Evolutionary conservation across 35 echinoderm and acorn worm species (phyloP).

Genomic region (Nesometra sesokonis): DNA sequence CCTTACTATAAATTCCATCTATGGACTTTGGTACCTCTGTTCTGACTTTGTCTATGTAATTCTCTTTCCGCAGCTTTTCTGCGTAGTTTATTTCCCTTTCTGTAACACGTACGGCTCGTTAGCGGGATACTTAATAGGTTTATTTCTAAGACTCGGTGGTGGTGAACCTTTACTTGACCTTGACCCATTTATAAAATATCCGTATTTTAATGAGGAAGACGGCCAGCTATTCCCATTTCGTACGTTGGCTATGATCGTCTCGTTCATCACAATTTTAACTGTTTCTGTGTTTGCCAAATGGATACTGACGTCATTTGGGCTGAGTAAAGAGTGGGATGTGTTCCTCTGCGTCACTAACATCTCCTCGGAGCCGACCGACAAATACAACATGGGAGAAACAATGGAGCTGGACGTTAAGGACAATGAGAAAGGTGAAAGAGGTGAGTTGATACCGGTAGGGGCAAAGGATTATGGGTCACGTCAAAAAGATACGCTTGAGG

Average conservation of each 20-base stretch:
- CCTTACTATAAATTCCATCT: conserved; percentile 83
- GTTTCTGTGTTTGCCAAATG: conserved; percentile 36
- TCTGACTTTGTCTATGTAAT: conserved; percentile 97
- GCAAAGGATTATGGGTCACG: background rate
- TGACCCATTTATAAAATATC: conserved; percentile 68
- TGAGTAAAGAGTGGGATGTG: conserved; percentile 30
- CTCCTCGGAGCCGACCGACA: background rate
- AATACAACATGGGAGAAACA: background rate
- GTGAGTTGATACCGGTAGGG: background rate
- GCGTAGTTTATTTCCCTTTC: conserved; percentile 73
- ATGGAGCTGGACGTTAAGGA: background rate
- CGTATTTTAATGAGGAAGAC: conserved; percentile 42
- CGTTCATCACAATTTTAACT: conserved; percentile 22
- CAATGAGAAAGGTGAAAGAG: conserved; percentile 34
- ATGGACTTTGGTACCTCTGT: conserved; percentile 93
- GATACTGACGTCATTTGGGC: conserved; percentile 9
- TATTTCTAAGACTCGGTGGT: conserved; percentile 65
- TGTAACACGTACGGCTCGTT: conserved; percentile 93
- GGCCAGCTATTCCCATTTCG: conserved; percentile 75
- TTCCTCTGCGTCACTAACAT: conserved; percentile 54
- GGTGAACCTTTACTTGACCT: conserved; percentile 49
- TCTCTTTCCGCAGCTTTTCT: conserved; percentile 92
- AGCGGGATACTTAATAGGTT: conserved; percentile 57
- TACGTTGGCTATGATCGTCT: conserved; percentile 53
- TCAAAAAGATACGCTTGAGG: conserved; percentile 9